A percentile compares a stretch with the other conserved stretches of the same genome.
phyloP scores from a whole-genome alignment of 1,140 invertebrate species.

The Drosophila dunni region DNA sequence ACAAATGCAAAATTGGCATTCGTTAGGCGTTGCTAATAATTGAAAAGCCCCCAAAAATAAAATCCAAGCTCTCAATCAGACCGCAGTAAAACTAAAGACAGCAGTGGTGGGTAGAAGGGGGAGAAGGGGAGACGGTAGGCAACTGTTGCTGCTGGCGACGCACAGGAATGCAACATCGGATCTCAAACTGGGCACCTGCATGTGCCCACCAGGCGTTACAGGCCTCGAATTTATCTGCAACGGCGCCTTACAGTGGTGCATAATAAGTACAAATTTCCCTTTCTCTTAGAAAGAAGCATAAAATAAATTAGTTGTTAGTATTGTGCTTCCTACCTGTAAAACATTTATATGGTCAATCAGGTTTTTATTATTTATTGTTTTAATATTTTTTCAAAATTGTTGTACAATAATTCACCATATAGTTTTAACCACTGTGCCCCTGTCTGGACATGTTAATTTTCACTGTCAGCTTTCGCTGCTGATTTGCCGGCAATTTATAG shows the following conservation, averaged over 20 bases:
- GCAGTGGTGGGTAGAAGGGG: slow-evolving; percentile 5
- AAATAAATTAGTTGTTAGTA: too few species aligned
- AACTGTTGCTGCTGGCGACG: slow-evolving; percentile 43
- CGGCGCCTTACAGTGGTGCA: slow-evolving; percentile 25
- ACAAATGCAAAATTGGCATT: slow-evolving; percentile 68
- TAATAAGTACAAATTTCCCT: slow-evolving; percentile 2
- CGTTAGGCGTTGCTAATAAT: slow-evolving; percentile 80
- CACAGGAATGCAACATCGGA: slow-evolving; percentile 57
- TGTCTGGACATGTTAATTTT: slow-evolving; percentile 47
- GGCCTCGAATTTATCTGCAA: slow-evolving; percentile 6
- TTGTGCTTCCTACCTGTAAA: neutral
- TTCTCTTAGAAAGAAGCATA: neutral
- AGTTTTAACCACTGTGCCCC: slow-evolving; percentile 10
- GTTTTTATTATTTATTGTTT: neutral
- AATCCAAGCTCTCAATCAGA: slow-evolving; percentile 48
- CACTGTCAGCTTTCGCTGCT: slow-evolving; percentile 46
- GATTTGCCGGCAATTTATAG: slow-evolving; percentile 52
- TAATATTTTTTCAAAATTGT: neutral
- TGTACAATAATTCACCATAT: neutral
- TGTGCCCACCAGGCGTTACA: slow-evolving; percentile 31
- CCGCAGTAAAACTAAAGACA: slow-evolving; percentile 45
- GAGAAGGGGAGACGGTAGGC: neutral
- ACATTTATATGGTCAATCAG: neutral
- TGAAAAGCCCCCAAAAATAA: slow-evolving; percentile 50
- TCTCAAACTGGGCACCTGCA: slow-evolving; percentile 57